phyloP scores from a whole-genome alignment of 37 sponge, comb jelly and placozoan species.

The Oscarella lobularis region DNA sequence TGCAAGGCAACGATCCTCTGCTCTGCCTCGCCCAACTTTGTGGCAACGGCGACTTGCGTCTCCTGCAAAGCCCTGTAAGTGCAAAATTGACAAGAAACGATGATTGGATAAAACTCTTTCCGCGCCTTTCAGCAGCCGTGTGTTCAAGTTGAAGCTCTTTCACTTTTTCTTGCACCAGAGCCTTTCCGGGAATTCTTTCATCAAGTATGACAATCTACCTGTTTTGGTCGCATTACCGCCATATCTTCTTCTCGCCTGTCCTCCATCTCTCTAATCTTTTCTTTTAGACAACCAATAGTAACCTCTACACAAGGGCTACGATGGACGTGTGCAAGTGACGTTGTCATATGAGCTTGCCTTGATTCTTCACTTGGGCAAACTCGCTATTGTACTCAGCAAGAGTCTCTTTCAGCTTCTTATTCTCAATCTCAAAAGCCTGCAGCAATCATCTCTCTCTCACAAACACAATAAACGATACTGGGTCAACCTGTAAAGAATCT shows the following conservation, averaged over 20 bases:
- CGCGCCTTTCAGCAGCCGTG: background rate
- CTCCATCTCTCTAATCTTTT: constrained; percentile 69
- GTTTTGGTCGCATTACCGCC: constrained; percentile 36
- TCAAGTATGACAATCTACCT: too few relatives aligned
- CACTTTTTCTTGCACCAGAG: constrained; percentile 10
- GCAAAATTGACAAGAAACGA: background rate
- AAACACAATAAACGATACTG: constrained; percentile 4
- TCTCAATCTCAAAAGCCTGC: constrained; percentile 74
- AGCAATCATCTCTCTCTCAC: background rate
- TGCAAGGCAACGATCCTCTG: constrained; percentile 23
- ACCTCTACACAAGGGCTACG: constrained; percentile 26
- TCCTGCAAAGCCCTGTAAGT: background rate
- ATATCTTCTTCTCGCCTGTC: constrained; percentile 25
- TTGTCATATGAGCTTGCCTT: constrained; percentile 18
- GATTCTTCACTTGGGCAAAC: constrained; percentile 84
- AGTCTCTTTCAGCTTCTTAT: constrained; percentile 77
- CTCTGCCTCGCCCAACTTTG: constrained; percentile 26
- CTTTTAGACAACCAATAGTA: constrained; percentile 57
- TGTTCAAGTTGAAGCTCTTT: constrained; percentile 9
- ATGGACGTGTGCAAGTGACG: background rate
- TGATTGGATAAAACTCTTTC: background rate
- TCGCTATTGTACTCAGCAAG: constrained; percentile 82
- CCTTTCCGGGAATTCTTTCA: too few relatives aligned
- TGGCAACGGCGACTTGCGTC: background rate
- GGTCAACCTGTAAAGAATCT: constrained; percentile 24